Evolutionary conservation across 2,888 invertebrate genomes (phyloP), one percentile per base, ranked within the genome.

Genomic region (Phortica okadai): DNA sequence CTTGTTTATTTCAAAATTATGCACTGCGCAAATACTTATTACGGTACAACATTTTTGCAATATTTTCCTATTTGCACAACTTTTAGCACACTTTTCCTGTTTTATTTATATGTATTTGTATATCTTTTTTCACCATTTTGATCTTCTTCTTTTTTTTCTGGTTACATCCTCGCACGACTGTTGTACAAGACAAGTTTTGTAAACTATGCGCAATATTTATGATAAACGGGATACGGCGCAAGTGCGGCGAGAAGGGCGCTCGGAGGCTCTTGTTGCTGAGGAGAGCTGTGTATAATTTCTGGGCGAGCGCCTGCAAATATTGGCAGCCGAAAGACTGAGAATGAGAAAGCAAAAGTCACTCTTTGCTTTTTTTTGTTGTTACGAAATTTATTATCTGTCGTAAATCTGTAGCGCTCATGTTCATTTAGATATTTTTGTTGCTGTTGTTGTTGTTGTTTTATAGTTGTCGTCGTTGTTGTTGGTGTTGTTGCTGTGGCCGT

Each of bases 1-100:
- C 70, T 70, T 70, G 70, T 70, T 70, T 70, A 70, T 70, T 70
- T 70, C 50, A 70, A 70, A 70, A 70, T 70, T 70, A 70, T 70
- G 54, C 70, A 54, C 70, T 70, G 54, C 16, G 70, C 54, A 70
- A 54, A 54, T 54, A 69, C 44, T 69, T 45, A 70, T 70, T 70
- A 70, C 25, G 44, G 54, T 6, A 66, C 6, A 70, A 33, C 21
- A 70, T 70, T 54, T 70, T 54, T 70, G 42, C 42, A 70, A 54
- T 54, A 70, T 70, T 70, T 70, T 54, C 42, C 54, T 21, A 70
- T 70, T 70, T 70, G 50, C 33, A 11, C 50, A 70, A 54, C 7
- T 66, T 42, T 33, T 33, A 33, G 33, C 33, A 33, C 33, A 33
- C 33, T 33, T 69, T 45, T 45, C 33, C n/a, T 69, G 7, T 44